Evolutionary conservation across 2,797 vertebrate genomes (phyloP).

Genomic region (Presbytis comata): DNA sequence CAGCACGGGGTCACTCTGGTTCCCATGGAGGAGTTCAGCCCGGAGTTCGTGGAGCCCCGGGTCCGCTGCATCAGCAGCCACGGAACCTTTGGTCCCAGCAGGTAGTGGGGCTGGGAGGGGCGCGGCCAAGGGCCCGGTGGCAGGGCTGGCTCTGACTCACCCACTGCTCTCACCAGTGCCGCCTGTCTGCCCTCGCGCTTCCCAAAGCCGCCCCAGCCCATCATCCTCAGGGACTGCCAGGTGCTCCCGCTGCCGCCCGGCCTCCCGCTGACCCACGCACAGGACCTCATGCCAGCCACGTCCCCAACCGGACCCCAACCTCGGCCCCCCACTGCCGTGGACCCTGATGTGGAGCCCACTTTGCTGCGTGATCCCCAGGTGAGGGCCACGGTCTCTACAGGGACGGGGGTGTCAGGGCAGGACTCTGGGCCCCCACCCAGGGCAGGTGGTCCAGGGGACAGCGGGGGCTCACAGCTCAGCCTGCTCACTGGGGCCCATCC

Average conservation of each 20-base stretch:
- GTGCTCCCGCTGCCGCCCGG: conserved; percentile 84
- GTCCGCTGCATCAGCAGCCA: conserved; percentile 92
- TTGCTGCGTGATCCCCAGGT: conserved; percentile 72
- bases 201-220: conserved; percentile 91
- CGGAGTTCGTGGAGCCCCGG: conserved; percentile 90
- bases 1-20: conserved; percentile 92
- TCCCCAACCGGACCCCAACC: conserved; percentile 70
- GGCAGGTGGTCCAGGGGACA: accelerated
- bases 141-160: accelerated
- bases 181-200: conserved; percentile 94
- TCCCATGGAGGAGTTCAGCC: conserved; percentile 87
- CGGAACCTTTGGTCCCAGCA: conserved; percentile 90
- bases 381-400: accelerated
- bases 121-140: accelerated
- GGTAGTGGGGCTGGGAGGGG: conserved; percentile 69
- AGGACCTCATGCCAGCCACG: conserved; percentile 64
- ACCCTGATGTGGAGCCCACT: conserved; percentile 39
- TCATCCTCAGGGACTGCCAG: conserved; percentile 91
- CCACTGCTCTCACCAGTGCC: conserved; percentile 80
- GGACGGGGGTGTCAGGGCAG: accelerated
- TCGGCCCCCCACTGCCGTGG: conserved; percentile 26
- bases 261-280: conserved; percentile 82
- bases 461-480: accelerated
- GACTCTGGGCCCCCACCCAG: accelerated
- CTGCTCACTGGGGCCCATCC: background rate